phyloP scores from a whole-genome alignment of 1,140 invertebrate species.

The Diabrotica undecimpunctata region DNA sequence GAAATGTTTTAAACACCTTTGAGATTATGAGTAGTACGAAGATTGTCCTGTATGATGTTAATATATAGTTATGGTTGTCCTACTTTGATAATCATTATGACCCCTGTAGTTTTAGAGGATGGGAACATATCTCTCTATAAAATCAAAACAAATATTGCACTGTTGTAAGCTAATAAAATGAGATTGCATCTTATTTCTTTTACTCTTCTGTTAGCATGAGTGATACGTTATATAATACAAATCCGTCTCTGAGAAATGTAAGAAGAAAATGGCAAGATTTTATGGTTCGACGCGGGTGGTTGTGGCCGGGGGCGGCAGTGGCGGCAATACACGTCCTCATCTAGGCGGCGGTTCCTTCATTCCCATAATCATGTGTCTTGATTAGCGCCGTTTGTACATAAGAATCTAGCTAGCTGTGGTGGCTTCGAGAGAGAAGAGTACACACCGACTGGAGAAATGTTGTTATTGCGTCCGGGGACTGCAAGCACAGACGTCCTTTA shows the following conservation, averaged over 20 bases:
- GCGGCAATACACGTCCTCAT: constrained; percentile 40
- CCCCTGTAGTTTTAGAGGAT: no score
- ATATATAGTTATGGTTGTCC: no score
- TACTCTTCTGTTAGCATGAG: no score
- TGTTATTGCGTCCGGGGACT: constrained; percentile 26
- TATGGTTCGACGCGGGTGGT: constrained; percentile 30
- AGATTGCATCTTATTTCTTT: no score
- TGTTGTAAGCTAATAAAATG: no score
- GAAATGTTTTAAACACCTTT: no score
- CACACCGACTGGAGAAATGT: constrained; percentile 21
- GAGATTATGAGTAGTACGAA: no score
- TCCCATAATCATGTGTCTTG: constrained; percentile 49
- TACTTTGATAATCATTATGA: no score
- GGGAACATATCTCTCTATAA: no score
- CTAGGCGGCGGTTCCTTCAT: constrained; percentile 27
- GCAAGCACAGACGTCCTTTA: constrained; percentile 11
- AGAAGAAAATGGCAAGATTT: constrained; percentile 34
- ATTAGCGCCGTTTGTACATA: constrained; percentile 49
- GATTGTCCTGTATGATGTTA: no score
- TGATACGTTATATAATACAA: background rate
- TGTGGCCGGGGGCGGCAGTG: constrained; percentile 22
- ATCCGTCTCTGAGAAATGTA: constrained; percentile 4
- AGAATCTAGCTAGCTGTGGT: constrained; percentile 42
- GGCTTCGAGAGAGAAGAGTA: constrained; percentile 17
- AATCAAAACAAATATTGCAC: no score